Base-by-base conservation (phyloP, 2,888 invertebrate species). In the Pherbina coryleti region DNA sequence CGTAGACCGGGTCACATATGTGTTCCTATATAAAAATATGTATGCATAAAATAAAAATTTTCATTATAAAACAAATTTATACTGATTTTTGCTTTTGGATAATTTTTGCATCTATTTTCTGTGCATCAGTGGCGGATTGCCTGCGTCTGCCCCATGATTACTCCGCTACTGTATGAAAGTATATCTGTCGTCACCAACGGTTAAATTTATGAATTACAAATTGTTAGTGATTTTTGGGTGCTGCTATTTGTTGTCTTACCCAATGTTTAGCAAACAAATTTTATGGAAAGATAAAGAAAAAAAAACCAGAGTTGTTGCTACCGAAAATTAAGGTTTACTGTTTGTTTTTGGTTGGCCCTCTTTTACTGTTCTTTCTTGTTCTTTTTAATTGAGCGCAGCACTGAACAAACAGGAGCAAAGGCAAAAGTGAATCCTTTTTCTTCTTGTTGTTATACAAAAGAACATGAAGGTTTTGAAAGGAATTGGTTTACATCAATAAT, bases 201-300 rank as follows among this genome's bases (percentile, higher is more conserved):
- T 17, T 37, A 19, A 57, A 25, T 74, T 74, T 74, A 31, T 75
- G 55, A 67, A 67, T 67, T 75, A 75, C 67, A 66, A 75, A 75
- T 75, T 75, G 74, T 64, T 66, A 34, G 64, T 64, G 66, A 53
- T 66, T 75, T 51, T 64, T 66, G 60, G 31, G 17, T n/a, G 67
- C 22, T 44, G 28, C 55, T 64, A 34, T 75, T 75, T 78, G 78
- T 78, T 78, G 78, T 78, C 60, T 64, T 62, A 71, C 14, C 66
- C 75, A 31, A 64, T 75, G 66, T 75, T 78, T 64, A 57, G 75
- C 78, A 78, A 78, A 75, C 78, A 75, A 62, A 66, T 51, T 76
- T 75, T n/a, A 37, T 76, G 9, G 5, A 14, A 9, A 14, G 28
- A 25, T 28, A 76, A 8, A 8, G 19, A 22, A 49, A 22, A 14